These are phyloP conservation scores for Anoplius nigerrimus DNA, from an alignment of 2,888 invertebrate species.

Conservation along the genomic window DNA sequence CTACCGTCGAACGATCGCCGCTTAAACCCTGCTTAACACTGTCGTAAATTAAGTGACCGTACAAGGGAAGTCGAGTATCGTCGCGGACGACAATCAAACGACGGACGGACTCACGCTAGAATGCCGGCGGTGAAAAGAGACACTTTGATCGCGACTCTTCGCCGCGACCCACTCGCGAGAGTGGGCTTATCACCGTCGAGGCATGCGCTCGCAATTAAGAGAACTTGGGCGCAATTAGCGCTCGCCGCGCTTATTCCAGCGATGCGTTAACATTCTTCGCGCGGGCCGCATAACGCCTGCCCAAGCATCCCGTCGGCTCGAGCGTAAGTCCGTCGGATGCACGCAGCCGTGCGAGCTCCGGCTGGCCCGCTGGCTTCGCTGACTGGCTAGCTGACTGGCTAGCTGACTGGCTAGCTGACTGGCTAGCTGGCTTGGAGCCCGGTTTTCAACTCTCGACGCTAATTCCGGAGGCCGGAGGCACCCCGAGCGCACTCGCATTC, in stretches of 20 bases:
- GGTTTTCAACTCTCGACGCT: conserved; percentile 10
- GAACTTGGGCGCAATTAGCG: conserved; percentile 26
- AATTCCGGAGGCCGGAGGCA: background rate
- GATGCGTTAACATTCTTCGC: conserved; percentile 13
- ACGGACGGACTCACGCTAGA: too few relatives aligned
- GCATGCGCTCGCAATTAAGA: conserved; percentile 17
- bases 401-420: too few relatives aligned
- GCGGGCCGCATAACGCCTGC: background rate
- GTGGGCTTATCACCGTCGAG: background rate
- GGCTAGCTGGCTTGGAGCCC: too few relatives aligned
- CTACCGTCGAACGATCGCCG: too few relatives aligned
- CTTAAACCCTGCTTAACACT: too few relatives aligned
- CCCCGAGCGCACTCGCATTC: background rate
- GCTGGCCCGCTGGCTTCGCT: too few relatives aligned
- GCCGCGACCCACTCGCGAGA: background rate
- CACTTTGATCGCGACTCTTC: background rate
- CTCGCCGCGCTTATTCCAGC: conserved; percentile 13
- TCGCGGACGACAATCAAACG: too few relatives aligned
- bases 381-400: too few relatives aligned
- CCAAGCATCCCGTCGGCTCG: background rate
- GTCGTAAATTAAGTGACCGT: too few relatives aligned
- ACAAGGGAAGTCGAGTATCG: too few relatives aligned
- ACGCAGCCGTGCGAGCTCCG: background rate
- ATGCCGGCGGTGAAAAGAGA: too few relatives aligned
- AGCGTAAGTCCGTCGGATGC: background rate